Evolutionary conservation across 1,140 invertebrate genomes (phyloP), one percentile per base, ranked within the genome.

Genomic region (Papilio glaucus): DNA sequence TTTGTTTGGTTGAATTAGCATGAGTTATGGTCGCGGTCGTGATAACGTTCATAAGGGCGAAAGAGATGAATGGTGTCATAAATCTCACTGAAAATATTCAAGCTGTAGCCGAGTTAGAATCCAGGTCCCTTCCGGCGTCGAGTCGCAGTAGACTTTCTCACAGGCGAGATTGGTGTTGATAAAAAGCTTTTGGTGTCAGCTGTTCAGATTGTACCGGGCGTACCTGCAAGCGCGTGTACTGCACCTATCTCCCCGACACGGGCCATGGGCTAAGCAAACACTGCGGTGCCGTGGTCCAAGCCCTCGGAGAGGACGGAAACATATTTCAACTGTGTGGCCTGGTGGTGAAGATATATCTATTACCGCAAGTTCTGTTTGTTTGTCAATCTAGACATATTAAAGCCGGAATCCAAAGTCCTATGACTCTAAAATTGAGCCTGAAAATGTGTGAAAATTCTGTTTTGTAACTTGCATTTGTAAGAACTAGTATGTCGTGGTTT

Each of bases 151-250:
- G 84, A 85, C 90, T 92, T 92, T 92, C 90, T 88, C 88, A 88
- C 81, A 88, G 76, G 81, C 81, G 72, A 90, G 90, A 92, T 92
- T 84, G 79, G 84, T 77, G 71, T 79, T 87, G 90, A 92, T 92
- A 92, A 91, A 90, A 90, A 90, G 78, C 80, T 90, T 90, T 92
- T 90, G 90, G 88, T 92, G 90, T 87, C 90, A 89, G 86, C 82
- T 81, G 80, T 80, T 80, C 78, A 86, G 88, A 90, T 90, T 87
- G 89, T 84, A 77, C 79, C 75, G 82, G 77, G 77, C 77, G 84
- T 81, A 89, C 84, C 89, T 91, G 87, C 88, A 92, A 89, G 90
- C 85, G 87, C 90, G 89, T 92, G 90, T 92, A 90, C 85, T 86
- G 86, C 85, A 85, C 86, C 88, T 91, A 91, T 91, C 88, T 88